Evolutionary conservation across 2,113 vertebrate genomes (phyloP).

Genomic region (Rana temporaria): DNA sequence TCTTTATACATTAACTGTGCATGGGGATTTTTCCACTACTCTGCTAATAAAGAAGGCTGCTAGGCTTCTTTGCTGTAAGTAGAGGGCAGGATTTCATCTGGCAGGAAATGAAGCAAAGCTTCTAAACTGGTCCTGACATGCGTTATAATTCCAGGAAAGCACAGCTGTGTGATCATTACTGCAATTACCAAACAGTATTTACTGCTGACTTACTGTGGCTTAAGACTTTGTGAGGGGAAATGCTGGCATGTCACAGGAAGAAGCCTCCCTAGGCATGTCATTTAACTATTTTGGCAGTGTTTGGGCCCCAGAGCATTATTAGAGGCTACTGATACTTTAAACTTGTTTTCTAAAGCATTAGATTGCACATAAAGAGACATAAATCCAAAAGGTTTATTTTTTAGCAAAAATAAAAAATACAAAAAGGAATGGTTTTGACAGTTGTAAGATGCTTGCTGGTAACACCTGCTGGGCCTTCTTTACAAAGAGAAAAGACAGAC

Average conservation of each 20-base stretch:
- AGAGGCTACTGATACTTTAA: background rate
- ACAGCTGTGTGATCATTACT: conserved; percentile 72
- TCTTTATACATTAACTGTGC: background rate
- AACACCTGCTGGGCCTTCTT: too few species aligned
- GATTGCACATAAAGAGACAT: too few species aligned
- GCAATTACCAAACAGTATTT: conserved; percentile 73
- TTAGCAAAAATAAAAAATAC: too few species aligned
- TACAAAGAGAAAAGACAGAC: too few species aligned
- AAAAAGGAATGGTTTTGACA: too few species aligned
- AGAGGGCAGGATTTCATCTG: conserved; percentile 63
- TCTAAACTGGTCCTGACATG: conserved; percentile 68
- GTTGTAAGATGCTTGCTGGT: too few species aligned
- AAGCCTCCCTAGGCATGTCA: background rate
- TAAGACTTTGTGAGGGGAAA: conserved; percentile 54
- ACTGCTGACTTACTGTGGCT: conserved; percentile 69
- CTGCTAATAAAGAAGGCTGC: conserved; percentile 52
- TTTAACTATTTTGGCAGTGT: conserved; percentile 23
- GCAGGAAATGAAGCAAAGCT: conserved; percentile 68
- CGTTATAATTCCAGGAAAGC: conserved; percentile 65
- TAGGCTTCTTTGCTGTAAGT: conserved; percentile 58
- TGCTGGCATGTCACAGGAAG: conserved; percentile 28
- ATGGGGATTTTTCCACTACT: background rate
- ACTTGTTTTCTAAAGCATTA: too few species aligned
- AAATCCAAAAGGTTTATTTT: too few species aligned
- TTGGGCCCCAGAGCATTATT: background rate